Conservation (phyloP, 2,113 vertebrate genomes). For the Axis porcinus region DNA sequence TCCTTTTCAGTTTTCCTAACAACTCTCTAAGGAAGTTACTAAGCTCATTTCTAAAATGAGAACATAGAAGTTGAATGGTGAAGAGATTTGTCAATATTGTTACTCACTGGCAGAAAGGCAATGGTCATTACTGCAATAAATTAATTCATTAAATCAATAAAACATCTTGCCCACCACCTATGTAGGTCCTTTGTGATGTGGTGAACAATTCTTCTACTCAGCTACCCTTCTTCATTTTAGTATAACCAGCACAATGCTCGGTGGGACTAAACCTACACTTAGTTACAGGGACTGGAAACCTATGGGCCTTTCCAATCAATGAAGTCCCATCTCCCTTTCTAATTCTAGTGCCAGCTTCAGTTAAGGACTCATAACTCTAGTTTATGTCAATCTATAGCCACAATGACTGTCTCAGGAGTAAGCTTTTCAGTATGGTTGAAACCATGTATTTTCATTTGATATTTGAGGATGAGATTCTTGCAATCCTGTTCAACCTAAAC, state of each 20-base stretch:
- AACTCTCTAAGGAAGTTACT: not conserved
- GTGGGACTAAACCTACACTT: not conserved
- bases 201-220: not conserved
- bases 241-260: not conserved
- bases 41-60: not conserved
- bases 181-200: not conserved
- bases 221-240: not conserved
- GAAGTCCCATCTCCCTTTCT: not conserved
- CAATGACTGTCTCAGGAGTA: too few species aligned
- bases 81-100: not conserved
- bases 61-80: not conserved
- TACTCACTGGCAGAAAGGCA: not conserved
- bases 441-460: not conserved
- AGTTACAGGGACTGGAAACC: not conserved
- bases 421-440: not conserved
- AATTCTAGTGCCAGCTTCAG: not conserved
- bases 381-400: not conserved
- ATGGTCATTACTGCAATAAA: not conserved
- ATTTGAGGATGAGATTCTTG: not conserved
- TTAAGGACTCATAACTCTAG: not conserved
- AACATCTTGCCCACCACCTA: not conserved
- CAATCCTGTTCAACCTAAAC: not conserved
- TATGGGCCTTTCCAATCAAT: not conserved
- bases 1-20: not conserved
- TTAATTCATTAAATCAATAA: not conserved